A percentile compares a stretch with the other conserved stretches of the same genome.
Conservation (phyloP, 35 echinoderm and acorn worm species). For the Stichopus chloronotus region DNA sequence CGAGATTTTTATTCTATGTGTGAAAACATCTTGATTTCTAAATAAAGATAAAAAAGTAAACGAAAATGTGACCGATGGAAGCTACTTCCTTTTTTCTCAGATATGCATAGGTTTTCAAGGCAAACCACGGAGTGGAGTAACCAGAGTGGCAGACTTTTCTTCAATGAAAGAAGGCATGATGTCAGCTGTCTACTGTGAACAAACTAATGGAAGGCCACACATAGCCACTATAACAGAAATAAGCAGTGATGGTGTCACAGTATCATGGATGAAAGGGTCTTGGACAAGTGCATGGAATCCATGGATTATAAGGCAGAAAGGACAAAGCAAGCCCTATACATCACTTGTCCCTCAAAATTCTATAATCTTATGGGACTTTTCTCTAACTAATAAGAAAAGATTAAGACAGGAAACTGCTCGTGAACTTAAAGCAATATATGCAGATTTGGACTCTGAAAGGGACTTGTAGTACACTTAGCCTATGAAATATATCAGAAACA, state of each 20-base stretch:
- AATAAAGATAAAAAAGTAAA: no score
- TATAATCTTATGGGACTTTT: slow-evolving; percentile 20
- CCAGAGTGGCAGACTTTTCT: not conserved
- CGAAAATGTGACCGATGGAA: no score
- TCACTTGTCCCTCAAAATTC: not conserved
- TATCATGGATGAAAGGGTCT: not conserved
- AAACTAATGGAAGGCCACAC: not conserved
- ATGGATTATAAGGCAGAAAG: not conserved
- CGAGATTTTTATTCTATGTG: no score
- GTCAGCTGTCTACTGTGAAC: not conserved
- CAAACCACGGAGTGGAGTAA: not conserved
- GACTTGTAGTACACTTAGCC: no score
- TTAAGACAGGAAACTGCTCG: not conserved
- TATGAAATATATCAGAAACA: no score
- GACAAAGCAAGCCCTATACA: not conserved
- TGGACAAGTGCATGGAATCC: not conserved
- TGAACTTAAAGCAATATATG: not conserved
- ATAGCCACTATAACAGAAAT: not conserved
- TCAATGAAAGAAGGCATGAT: not conserved
- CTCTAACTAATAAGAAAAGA: not conserved
- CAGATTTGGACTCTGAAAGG: not conserved
- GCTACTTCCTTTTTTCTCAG: not conserved
- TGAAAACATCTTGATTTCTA: no score
- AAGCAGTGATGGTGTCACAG: not conserved
- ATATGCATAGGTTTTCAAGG: slow-evolving; percentile 7